Conservation (phyloP, 2,888 invertebrate species). For the Scaptomyza cyrtandrae region DNA sequence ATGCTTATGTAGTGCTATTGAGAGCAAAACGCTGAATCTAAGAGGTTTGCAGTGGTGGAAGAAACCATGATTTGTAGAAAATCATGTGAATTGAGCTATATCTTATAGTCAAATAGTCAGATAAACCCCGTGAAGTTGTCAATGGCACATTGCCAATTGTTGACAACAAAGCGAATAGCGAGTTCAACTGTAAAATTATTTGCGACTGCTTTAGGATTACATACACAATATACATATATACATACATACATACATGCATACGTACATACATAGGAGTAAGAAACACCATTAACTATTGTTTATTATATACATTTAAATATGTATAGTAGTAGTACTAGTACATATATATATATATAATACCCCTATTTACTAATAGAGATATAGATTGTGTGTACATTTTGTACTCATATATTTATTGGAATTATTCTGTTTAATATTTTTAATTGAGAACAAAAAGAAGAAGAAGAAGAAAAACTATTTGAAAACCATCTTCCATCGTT, state of each 20-base stretch:
- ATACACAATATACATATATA: not conserved
- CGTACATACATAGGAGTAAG: conserved; percentile 48
- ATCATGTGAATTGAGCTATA: conserved; percentile 64
- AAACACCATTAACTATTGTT: conserved; percentile 70
- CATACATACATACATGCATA: conserved; percentile 4
- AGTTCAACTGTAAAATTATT: conserved; percentile 73
- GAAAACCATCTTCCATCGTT: conserved; percentile 68
- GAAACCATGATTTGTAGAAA: conserved; percentile 30
- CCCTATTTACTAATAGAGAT: conserved; percentile 37
- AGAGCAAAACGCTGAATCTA: conserved; percentile 36
- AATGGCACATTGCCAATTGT: conserved; percentile 30
- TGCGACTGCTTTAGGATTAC: conserved; percentile 76
- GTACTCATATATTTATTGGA: conserved; percentile 69
- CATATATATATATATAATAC: conserved; percentile 42
- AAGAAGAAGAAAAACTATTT: not conserved
- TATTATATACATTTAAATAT: conserved; percentile 18
- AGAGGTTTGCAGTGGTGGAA: conserved; percentile 38
- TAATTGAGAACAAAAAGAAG: conserved; percentile 25
- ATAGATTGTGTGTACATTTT: conserved; percentile 58
- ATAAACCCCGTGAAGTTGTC: conserved; percentile 42
- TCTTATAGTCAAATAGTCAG: conserved; percentile 71
- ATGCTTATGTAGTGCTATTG: conserved; percentile 62
- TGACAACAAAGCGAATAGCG: conserved; percentile 27
- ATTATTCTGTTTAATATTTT: conserved; percentile 64
- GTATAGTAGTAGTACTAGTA: not conserved